These are phyloP conservation scores for Linhomoeus sp. DNA, from an alignment of 2,888 invertebrate genomes.

Conservation along the genomic window DNA sequence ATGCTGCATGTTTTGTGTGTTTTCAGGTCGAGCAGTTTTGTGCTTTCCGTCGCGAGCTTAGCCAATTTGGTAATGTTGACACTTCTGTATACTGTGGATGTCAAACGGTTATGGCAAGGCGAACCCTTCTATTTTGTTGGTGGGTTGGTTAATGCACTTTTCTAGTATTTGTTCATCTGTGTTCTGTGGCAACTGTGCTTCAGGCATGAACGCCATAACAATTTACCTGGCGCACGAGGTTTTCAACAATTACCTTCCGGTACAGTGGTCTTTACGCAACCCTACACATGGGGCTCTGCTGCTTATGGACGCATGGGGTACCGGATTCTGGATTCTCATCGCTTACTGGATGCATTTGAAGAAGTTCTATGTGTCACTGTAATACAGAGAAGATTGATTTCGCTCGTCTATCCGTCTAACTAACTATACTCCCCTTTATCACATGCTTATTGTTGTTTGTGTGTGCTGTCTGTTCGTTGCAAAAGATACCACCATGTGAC, in stretches of 20 bases:
- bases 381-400: no score
- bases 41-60: conserved; percentile 55
- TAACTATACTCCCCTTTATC: no score
- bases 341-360: conserved; percentile 30
- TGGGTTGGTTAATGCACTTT: conserved; percentile 17
- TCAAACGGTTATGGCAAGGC: conserved; percentile 52
- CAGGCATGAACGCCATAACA: conserved; percentile 72
- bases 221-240: conserved; percentile 68
- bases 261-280: conserved; percentile 48
- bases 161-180: background rate
- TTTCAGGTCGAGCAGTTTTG: conserved; percentile 65
- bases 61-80: conserved; percentile 51
- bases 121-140: conserved; percentile 65
- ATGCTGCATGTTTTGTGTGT: conserved; percentile 29
- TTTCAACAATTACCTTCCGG: conserved; percentile 54
- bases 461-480: no score
- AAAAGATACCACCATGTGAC: no score
- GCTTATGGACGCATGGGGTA: conserved; percentile 50
- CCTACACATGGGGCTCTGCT: conserved; percentile 45
- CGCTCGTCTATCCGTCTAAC: no score
- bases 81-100: conserved; percentile 59
- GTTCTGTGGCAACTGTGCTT: conserved; percentile 6
- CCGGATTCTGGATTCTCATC: conserved; percentile 51
- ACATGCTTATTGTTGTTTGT: no score
- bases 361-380: conserved; percentile 26